A percentile compares a stretch with the other conserved stretches of the same genome.
These are phyloP conservation scores for Uloborus plumipes DNA, from an alignment of 2,888 invertebrate species.

Conservation along the genomic window DNA sequence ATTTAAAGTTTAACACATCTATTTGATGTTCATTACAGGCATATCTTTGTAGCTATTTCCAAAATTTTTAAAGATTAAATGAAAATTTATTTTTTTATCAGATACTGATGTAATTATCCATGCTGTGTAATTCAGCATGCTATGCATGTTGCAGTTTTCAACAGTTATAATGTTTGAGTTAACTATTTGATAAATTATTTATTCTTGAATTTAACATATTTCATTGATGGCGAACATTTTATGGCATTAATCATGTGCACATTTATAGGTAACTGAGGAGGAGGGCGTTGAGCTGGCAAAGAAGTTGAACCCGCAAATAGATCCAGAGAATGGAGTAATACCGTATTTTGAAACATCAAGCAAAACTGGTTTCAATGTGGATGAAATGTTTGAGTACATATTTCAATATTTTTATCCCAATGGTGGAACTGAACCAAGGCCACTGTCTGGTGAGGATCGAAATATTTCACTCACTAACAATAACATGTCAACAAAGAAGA, in stretches of 20 bases:
- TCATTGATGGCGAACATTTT: too few species aligned
- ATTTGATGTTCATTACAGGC: too few species aligned
- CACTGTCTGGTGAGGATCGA: constrained; percentile 1
- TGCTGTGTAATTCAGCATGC: too few species aligned
- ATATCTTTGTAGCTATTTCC: too few species aligned
- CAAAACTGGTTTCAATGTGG: constrained; percentile 47
- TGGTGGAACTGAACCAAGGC: constrained; percentile 30
- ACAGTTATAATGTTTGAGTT: neutral
- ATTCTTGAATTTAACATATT: too few species aligned
- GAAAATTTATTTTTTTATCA: too few species aligned
- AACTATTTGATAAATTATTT: neutral
- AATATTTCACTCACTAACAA: constrained; percentile 1
- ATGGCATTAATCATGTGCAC: too few species aligned
- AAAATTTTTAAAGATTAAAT: too few species aligned
- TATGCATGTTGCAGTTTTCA: too few species aligned
- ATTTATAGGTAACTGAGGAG: constrained; percentile 31
- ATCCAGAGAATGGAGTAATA: neutral
- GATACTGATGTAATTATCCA: too few species aligned
- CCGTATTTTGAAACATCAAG: constrained; percentile 61
- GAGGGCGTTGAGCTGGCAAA: constrained; percentile 47
- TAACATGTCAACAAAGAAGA: neutral
- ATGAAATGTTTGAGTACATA: constrained; percentile 49
- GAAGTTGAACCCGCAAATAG: constrained; percentile 19
- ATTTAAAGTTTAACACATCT: too few species aligned
- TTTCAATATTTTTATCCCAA: constrained; percentile 42